A percentile compares a stretch with the other conserved stretches of the same genome.
These are phyloP conservation scores for Girardinichthys multiradiatus DNA, from an alignment of 2,113 vertebrate genomes.

Conservation along the genomic window DNA sequence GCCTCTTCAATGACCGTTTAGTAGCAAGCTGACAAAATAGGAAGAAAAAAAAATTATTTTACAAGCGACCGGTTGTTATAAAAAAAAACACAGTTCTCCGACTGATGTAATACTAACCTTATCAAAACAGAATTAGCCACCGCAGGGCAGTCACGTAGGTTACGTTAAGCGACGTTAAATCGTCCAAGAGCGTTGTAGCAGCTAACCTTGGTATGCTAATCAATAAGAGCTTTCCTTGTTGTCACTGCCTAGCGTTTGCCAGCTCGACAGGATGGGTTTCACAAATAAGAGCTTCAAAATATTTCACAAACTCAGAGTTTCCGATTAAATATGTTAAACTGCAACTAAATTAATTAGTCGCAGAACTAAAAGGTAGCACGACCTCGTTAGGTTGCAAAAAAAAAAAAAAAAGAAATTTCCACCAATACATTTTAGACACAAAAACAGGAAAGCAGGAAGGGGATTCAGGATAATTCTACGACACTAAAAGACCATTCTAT, in stretches of 20 bases:
- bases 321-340: background rate
- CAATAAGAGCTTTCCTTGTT: constrained; percentile 60
- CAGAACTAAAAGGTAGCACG: constrained; percentile 51
- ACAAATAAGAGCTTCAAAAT: constrained; percentile 2
- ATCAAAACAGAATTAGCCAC: constrained; percentile 15
- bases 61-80: background rate
- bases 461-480: constrained; percentile 75
- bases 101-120: constrained; percentile 29
- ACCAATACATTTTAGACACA: constrained; percentile 75
- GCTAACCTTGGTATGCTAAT: constrained; percentile 71
- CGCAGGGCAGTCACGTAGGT: constrained; percentile 52
- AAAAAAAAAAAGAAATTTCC: constrained; percentile 81
- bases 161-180: constrained; percentile 63
- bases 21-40: constrained; percentile 37
- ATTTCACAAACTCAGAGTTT: background rate
- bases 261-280: constrained; percentile 30
- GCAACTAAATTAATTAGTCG: constrained; percentile 28
- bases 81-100: background rate
- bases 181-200: constrained; percentile 61
- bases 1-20: constrained; percentile 40
- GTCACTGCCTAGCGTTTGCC: constrained; percentile 45
- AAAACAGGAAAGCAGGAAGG: constrained; percentile 80
- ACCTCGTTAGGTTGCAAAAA: constrained; percentile 66
- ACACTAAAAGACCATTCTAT: constrained; percentile 43
- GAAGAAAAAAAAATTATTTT: constrained; percentile 45